Evolutionary conservation across 2,797 vertebrate genomes (phyloP).

Genomic region (Coregonus ussuriensis): DNA sequence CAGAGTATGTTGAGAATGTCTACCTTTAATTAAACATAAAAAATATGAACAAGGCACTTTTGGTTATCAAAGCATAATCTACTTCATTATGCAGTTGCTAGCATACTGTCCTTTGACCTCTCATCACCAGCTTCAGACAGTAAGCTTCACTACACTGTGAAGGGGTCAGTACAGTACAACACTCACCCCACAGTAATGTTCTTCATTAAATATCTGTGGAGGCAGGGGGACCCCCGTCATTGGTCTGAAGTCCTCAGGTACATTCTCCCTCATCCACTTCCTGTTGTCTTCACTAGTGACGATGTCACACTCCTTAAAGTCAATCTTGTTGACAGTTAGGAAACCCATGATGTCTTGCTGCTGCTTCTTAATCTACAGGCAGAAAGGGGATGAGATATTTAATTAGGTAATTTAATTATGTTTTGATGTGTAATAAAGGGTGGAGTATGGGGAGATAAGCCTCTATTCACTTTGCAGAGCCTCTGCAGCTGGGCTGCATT

Average conservation of each 20-base stretch:
- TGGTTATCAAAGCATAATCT: background rate
- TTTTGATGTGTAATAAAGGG: background rate
- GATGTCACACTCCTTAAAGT: constrained; percentile 94
- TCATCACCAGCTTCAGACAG: background rate
- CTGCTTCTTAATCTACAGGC: constrained; percentile 93
- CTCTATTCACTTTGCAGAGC: background rate
- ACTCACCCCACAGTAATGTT: constrained; percentile 92
- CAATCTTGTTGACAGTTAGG: constrained; percentile 92
- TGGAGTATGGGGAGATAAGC: background rate
- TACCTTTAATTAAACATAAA: background rate
- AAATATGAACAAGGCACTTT: background rate
- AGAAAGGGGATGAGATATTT: background rate
- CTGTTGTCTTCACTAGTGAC: constrained; percentile 91
- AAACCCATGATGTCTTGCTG: constrained; percentile 94
- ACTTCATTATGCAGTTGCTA: background rate
- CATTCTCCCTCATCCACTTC: constrained; percentile 97
- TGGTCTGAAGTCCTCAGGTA: constrained; percentile 87
- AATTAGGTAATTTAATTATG: background rate
- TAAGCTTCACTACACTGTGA: background rate
- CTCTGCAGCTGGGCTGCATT: background rate
- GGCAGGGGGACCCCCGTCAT: constrained; percentile 88
- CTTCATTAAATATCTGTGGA: constrained; percentile 93
- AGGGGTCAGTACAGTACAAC: constrained; percentile 43
- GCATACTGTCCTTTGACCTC: background rate
- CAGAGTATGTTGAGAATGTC: background rate